Evolutionary conservation across 2,113 vertebrate genomes (phyloP).

Genomic region (Osmerus mordax): DNA sequence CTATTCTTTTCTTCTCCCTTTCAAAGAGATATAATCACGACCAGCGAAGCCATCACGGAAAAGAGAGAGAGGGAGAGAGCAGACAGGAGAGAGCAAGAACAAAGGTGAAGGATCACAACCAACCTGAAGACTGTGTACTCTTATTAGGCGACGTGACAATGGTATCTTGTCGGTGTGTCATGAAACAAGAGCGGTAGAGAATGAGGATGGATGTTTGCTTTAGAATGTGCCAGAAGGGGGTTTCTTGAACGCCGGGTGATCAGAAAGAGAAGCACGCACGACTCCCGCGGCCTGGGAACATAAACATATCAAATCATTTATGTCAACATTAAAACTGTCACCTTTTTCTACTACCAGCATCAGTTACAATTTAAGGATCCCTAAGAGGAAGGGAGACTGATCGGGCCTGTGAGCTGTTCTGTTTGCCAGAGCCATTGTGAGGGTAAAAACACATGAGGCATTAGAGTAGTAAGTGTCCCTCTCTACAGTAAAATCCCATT

Average conservation of each 20-base stretch:
- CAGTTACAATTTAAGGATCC: slow-evolving; percentile 39
- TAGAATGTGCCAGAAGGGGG: slow-evolving; percentile 42
- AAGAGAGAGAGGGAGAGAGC: slow-evolving; percentile 29
- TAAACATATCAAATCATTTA: slow-evolving; percentile 39
- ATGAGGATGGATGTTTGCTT: slow-evolving; percentile 51
- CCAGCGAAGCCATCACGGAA: slow-evolving; percentile 61
- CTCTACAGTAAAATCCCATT: background rate
- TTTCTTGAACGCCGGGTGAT: slow-evolving; percentile 49
- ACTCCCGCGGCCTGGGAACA: slow-evolving; percentile 5
- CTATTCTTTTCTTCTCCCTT: slow-evolving; percentile 51
- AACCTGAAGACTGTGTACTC: slow-evolving; percentile 51
- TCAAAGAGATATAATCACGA: slow-evolving; percentile 68
- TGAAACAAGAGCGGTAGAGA: slow-evolving; percentile 53
- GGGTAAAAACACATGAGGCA: background rate
- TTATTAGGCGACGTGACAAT: slow-evolving; percentile 61
- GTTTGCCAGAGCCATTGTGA: slow-evolving; percentile 32
- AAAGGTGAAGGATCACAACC: slow-evolving; percentile 51
- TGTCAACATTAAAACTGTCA: slow-evolving; percentile 53
- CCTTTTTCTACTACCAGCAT: slow-evolving; percentile 41
- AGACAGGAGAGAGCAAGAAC: slow-evolving; percentile 34
- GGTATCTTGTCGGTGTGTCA: slow-evolving; percentile 53
- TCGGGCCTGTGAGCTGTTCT: slow-evolving; percentile 55
- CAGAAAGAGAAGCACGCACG: slow-evolving; percentile 37
- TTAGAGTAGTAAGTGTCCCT: background rate
- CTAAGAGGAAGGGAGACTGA: slow-evolving; percentile 31